These are phyloP conservation scores for Cyphomyrmex costatus DNA, from an alignment of 1,140 invertebrate species.

Conservation along the genomic window DNA sequence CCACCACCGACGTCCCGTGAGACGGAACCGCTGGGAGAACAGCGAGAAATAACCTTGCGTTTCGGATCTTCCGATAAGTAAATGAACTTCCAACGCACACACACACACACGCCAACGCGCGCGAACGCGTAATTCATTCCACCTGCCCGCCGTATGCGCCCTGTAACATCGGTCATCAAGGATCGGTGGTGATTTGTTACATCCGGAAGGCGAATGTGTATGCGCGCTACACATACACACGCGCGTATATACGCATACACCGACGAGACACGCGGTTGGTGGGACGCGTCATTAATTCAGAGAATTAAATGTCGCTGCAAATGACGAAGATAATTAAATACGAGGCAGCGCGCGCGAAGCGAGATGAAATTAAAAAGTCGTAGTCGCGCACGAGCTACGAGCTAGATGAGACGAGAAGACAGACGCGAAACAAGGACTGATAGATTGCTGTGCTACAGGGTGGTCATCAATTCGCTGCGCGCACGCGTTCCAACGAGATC, in stretches of 20 bases:
- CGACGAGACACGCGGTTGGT: not conserved
- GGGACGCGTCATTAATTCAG: slow-evolving; percentile 60
- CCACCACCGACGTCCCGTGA: not conserved
- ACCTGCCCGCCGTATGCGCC: slow-evolving; percentile 42
- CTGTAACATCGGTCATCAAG: slow-evolving; percentile 57
- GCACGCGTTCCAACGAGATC: not conserved
- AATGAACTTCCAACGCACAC: slow-evolving; percentile 28
- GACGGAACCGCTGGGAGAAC: not conserved
- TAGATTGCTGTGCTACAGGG: slow-evolving; percentile 38
- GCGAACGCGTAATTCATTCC: slow-evolving; percentile 49
- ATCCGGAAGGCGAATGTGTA: slow-evolving; percentile 19
- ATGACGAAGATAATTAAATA: slow-evolving; percentile 65
- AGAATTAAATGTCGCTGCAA: slow-evolving; percentile 65
- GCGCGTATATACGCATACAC: not conserved
- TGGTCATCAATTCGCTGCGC: slow-evolving; percentile 47
- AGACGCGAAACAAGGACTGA: slow-evolving; percentile 54
- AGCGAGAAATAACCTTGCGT: slow-evolving; percentile 32
- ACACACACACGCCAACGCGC: not conserved
- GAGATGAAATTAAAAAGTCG: slow-evolving; percentile 58
- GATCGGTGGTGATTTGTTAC: slow-evolving; percentile 61
- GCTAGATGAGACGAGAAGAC: slow-evolving; percentile 29
- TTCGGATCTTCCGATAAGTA: slow-evolving; percentile 57
- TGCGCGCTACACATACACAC: not conserved
- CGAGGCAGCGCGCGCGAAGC: slow-evolving; percentile 1
- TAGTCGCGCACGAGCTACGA: slow-evolving; percentile 50